Conservation (phyloP, 2,888 invertebrate genomes). For the Cephus pygmeus region DNA sequence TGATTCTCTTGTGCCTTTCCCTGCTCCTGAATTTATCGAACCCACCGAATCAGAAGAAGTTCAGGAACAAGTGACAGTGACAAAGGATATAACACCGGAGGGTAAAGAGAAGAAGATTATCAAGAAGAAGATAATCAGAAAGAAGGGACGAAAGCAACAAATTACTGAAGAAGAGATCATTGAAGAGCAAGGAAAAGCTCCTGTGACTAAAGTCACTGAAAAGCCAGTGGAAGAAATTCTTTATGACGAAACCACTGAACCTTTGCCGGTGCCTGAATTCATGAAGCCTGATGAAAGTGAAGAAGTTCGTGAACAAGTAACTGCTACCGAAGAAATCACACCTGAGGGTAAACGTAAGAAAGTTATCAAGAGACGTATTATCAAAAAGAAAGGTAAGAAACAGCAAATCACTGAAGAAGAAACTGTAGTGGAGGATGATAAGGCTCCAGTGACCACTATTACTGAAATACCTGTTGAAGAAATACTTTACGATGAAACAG, state of each 20-base stretch:
- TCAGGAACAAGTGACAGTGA: conserved; percentile 25
- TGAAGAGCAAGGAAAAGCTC: conserved; percentile 50
- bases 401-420: conserved; percentile 54
- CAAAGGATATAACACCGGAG: conserved; percentile 14
- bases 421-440: conserved; percentile 47
- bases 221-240: conserved; percentile 35
- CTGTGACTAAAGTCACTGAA: conserved; percentile 41
- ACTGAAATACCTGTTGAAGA: conserved; percentile 49
- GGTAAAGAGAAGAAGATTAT: conserved; percentile 44
- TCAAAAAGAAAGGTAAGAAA: conserved; percentile 63
- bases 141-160: conserved; percentile 51
- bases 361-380: conserved; percentile 41
- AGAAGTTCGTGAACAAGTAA: conserved; percentile 50
- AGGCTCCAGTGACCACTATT: conserved; percentile 62
- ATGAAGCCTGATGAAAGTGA: conserved; percentile 51
- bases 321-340: conserved; percentile 49
- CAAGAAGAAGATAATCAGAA: conserved; percentile 61
- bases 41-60: conserved; percentile 37
- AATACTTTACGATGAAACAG: conserved; percentile 26
- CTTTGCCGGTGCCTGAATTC: conserved; percentile 22
- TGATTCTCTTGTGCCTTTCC: conserved; percentile 9
- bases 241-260: conserved; percentile 48
- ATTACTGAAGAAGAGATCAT: conserved; percentile 22
- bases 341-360: conserved; percentile 57
- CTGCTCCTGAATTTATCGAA: conserved; percentile 21